phyloP scores from a whole-genome alignment of 2,888 invertebrate genomes.

The Lottia scabra region DNA sequence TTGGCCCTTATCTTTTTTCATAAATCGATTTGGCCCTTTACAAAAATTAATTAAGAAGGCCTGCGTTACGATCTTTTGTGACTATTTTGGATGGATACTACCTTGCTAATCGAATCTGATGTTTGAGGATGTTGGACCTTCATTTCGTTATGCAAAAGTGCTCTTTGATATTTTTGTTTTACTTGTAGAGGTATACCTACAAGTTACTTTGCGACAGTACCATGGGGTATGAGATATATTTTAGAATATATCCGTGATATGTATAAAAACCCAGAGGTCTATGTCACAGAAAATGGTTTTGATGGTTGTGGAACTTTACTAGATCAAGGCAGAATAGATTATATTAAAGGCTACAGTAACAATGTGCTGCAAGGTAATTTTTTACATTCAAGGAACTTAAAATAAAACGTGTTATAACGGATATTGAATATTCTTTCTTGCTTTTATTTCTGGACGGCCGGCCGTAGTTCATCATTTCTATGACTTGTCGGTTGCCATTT shows the following conservation, averaged over 20 bases:
- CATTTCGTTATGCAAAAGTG: not conserved
- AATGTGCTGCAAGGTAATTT: slow-evolving; percentile 57
- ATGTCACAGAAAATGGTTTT: slow-evolving; percentile 58
- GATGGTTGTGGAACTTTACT: slow-evolving; percentile 53
- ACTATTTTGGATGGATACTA: too few species aligned
- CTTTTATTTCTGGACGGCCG: too few species aligned
- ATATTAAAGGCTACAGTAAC: slow-evolving; percentile 55
- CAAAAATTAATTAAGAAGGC: too few species aligned
- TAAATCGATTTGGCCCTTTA: too few species aligned
- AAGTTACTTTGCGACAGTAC: slow-evolving; percentile 29
- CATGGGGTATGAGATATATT: slow-evolving; percentile 43
- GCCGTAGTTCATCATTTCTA: too few species aligned
- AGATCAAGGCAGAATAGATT: slow-evolving; percentile 55
- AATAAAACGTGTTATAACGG: too few species aligned
- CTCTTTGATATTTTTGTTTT: not conserved
- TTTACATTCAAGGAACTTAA: not conserved
- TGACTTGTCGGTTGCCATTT: too few species aligned
- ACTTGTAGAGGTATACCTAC: not conserved
- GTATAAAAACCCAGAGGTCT: slow-evolving; percentile 46
- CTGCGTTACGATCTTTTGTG: too few species aligned
- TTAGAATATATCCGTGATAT: slow-evolving; percentile 43
- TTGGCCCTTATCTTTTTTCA: too few species aligned
- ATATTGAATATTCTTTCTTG: too few species aligned
- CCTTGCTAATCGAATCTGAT: too few species aligned
- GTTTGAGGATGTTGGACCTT: too few species aligned